Evolutionary conservation across 2,113 vertebrate genomes (phyloP).

Genomic region (Cryptomyrus ogoouensis): DNA sequence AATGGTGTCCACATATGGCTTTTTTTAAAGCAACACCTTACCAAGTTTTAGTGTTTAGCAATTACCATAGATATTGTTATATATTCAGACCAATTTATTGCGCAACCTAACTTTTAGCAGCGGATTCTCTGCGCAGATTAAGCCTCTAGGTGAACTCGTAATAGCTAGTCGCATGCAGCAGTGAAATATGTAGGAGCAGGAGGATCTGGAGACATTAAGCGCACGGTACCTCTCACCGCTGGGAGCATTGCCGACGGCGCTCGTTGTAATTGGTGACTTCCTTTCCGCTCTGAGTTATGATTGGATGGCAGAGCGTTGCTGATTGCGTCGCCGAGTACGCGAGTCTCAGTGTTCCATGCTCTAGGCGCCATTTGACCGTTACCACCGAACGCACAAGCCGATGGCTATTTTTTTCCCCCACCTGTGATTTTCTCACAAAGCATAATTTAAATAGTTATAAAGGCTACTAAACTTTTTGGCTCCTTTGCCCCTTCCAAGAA

Average conservation of each 20-base stretch:
- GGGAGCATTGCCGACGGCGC: neutral
- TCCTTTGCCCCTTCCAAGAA: neutral
- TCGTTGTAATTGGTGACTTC: neutral
- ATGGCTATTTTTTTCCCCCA: neutral
- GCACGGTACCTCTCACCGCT: neutral
- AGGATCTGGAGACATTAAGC: neutral
- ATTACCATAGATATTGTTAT: neutral
- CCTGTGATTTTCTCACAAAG: neutral
- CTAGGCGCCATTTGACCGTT: neutral
- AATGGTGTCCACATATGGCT: constrained; percentile 19
- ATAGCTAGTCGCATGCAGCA: constrained; percentile 15
- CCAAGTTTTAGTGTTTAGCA: neutral
- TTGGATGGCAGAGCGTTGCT: neutral
- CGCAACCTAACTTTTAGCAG: constrained; percentile 2
- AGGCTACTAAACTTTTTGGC: neutral
- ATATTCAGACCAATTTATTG: constrained; percentile 3
- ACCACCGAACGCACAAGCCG: neutral
- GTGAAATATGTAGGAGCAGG: neutral
- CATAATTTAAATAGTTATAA: neutral
- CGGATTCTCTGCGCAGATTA: constrained; percentile 6
- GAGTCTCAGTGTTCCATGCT: neutral
- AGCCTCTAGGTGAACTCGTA: neutral
- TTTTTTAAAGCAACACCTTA: constrained; percentile 15
- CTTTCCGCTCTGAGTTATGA: neutral
- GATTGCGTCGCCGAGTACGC: neutral